Base-by-base conservation (phyloP, 2,888 invertebrate species). In the Cheilosia variabilis region DNA sequence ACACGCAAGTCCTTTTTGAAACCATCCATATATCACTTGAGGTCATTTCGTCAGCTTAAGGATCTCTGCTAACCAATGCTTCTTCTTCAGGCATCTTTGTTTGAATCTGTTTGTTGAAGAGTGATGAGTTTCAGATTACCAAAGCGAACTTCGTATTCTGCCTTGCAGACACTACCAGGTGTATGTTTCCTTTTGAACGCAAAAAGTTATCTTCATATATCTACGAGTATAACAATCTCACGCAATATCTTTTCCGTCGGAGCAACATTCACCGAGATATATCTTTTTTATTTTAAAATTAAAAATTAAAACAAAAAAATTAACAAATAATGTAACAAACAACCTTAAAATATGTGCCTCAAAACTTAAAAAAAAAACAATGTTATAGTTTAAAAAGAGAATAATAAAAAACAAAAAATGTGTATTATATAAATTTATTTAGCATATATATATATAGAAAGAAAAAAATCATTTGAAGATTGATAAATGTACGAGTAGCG, bases 321-420 rank as follows among this genome's bases (percentile, higher is more conserved):
- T 9, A 52, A 41, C 17, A 62, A 52, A 72, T 22, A 62, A 24
- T 37, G 52, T 43, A 57, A 65, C 55, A 75, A 66, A 60, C 13
- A 68, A 68, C 68, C 76, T 77, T 68, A 34, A 53, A 34, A 77
- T 19, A 77, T 77, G 76, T 77, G 76, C 76, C 76, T 77, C 66
- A 60, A 60, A 63, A 73, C 63, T 47, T 63, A 68, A 77, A 52
- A 62, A 37, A 58, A 45, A 34, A 34, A 34, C 24, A 31, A 31
- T 31, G 31, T 31, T 31, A 55, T 24, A 13, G 17, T 24, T 9
- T 9, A 65, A 65, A 63, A 10, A 34, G 22, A 13, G n/a, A 9
- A 24, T 15, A 52, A 6, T 22, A 5, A 24, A 50, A 22, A 27
- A 0, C 5, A 27, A 22, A 22, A 50, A 53, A 15, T n/a, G 9